phyloP scores from a whole-genome alignment of 2,888 invertebrate species.

The Sinohyriopsis cumingii region DNA sequence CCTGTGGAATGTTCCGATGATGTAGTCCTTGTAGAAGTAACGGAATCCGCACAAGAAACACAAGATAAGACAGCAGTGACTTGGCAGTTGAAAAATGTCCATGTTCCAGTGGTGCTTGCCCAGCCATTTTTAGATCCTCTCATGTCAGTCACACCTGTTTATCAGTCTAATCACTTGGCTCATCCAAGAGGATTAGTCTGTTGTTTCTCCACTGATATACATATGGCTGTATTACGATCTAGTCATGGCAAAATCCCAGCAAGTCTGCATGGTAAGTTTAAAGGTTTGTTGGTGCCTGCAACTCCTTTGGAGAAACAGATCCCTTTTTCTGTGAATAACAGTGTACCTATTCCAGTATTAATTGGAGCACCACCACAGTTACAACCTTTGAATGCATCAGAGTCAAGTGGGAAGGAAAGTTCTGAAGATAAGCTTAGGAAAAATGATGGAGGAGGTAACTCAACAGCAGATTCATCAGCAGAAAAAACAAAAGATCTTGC shows the following conservation, averaged over 20 bases:
- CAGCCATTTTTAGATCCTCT: constrained; percentile 22
- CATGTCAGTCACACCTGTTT: constrained; percentile 17
- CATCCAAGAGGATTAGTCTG: not conserved
- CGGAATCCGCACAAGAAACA: not conserved
- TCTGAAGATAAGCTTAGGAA: not conserved
- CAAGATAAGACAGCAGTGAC: not conserved
- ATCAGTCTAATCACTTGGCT: constrained; percentile 20
- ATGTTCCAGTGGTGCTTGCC: constrained; percentile 49
- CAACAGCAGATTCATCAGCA: not conserved
- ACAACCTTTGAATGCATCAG: too few relatives aligned
- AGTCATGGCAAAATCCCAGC: too few relatives aligned
- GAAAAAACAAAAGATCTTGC: not conserved
- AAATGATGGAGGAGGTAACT: not conserved
- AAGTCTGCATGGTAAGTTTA: too few relatives aligned
- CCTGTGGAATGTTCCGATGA: not conserved
- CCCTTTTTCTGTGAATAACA: too few relatives aligned
- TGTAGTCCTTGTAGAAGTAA: not conserved
- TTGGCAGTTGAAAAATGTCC: constrained; percentile 15
- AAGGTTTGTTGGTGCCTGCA: too few relatives aligned
- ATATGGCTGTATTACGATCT: too few relatives aligned
- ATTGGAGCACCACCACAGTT: too few relatives aligned
- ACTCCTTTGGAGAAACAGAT: too few relatives aligned
- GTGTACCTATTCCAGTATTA: too few relatives aligned
- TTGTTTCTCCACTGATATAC: too few relatives aligned
- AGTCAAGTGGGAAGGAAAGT: not conserved